Percentiles rank a stretch among this genome's conserved stretches.
Conservation (phyloP, 2,797 vertebrate genomes). For the Pangasius larnaudii region DNA sequence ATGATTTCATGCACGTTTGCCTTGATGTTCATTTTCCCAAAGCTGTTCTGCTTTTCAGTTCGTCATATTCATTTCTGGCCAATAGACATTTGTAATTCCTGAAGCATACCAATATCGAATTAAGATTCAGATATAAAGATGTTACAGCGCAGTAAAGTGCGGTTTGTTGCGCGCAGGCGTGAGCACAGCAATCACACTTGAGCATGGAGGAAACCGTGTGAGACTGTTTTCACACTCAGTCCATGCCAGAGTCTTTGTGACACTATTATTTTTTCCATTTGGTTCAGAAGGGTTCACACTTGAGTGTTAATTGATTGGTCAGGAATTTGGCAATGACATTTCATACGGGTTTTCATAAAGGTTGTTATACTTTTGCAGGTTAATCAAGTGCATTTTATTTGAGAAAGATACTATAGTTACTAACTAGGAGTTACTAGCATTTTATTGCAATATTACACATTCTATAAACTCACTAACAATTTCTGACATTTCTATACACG, state of each 20-base stretch:
- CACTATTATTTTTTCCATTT: neutral
- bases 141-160: neutral
- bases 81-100: neutral
- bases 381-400: neutral
- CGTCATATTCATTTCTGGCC: neutral
- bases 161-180: neutral
- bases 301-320: neutral
- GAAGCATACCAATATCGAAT: neutral
- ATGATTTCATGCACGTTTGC: neutral
- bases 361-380: neutral
- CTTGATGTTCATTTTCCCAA: neutral
- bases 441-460: neutral
- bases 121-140: neutral
- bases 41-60: neutral
- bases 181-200: neutral
- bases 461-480: neutral
- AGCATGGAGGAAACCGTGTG: neutral
- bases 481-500: neutral
- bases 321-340: neutral
- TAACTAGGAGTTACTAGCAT: neutral
- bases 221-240: neutral
- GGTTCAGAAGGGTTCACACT: neutral
- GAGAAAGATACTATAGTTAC: neutral
- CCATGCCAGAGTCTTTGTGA: neutral
- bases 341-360: neutral